Conservation (phyloP, 2,797 vertebrate genomes). For the Psittacula echo region DNA sequence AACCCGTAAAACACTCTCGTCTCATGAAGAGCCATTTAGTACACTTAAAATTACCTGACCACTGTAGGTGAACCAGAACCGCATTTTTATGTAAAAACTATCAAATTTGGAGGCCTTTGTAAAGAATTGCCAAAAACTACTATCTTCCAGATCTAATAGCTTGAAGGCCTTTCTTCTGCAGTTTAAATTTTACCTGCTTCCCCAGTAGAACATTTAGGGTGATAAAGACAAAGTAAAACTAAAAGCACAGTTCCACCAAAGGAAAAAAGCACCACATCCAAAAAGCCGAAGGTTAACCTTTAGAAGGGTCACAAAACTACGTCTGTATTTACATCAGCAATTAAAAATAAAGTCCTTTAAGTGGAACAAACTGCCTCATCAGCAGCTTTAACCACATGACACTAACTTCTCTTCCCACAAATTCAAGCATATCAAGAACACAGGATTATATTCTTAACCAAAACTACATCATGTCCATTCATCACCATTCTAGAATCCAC, state of each 20-base stretch:
- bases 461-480: not conserved
- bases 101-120: not conserved
- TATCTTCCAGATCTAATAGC: not conserved
- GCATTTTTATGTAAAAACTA: not conserved
- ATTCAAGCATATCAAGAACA: not conserved
- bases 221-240: not conserved
- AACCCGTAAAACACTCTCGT: not conserved
- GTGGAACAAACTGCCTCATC: not conserved
- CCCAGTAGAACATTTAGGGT: not conserved
- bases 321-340: not conserved
- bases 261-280: not conserved
- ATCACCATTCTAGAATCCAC: slow-evolving; percentile 36
- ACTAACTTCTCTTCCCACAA: not conserved
- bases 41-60: not conserved
- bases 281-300: not conserved
- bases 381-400: not conserved
- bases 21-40: not conserved
- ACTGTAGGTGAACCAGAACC: not conserved
- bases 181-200: not conserved
- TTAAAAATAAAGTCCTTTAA: not conserved
- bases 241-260: not conserved
- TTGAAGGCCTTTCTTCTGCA: not conserved
- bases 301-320: not conserved
- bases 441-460: not conserved
- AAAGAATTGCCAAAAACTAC: not conserved